Evolutionary conservation across 2,888 invertebrate species (phyloP), one percentile per base, ranked within the genome.

Genomic region (Trilocha varians): DNA sequence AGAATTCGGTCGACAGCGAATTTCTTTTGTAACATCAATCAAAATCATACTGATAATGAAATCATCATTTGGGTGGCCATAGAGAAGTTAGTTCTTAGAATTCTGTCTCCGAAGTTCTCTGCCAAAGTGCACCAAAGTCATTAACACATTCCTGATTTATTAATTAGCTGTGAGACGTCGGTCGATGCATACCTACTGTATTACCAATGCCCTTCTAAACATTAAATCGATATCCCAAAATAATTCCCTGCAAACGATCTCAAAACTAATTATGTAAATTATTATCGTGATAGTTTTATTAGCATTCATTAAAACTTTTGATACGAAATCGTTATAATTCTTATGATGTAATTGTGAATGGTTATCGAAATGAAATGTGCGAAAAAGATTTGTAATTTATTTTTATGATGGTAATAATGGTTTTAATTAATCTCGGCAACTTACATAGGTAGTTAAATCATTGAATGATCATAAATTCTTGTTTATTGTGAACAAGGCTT

Each of bases 31-130:
- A 63, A 66, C 80, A 84, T 85, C 85, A 84, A 85, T 85, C 85
- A 85, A 85, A 84, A 85, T 84, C 83, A 84, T 84, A 83, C 79
- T 70, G 80, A 83, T 85, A 84, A 85, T 85, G 79, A 84, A 84
- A 84, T 82, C 84, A 85, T 84, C 84, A 84, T 83, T 82, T 83
- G 85, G 85, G 84, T 84, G 85, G 85, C 80, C 84, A 78, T 84
- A 82, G 79, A 82, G 73, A 73, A 70, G 65, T 61, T 60, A 57
- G 47, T 83, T 83, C 84, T 55, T 48, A 74, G 84, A 84, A 84
- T 57, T 66, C 53, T 49, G 72, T 69, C 68, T 65, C 65, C 48
- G 52, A 48, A 47, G 47, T 52, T 59, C 62, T 53, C 47, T 55
- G 52, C 57, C 62, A 59, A 70, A 67, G 68, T 65, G 70, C 70